These are phyloP conservation scores for Scomber japonicus DNA, from an alignment of 2,113 vertebrate genomes.

Conservation along the genomic window DNA sequence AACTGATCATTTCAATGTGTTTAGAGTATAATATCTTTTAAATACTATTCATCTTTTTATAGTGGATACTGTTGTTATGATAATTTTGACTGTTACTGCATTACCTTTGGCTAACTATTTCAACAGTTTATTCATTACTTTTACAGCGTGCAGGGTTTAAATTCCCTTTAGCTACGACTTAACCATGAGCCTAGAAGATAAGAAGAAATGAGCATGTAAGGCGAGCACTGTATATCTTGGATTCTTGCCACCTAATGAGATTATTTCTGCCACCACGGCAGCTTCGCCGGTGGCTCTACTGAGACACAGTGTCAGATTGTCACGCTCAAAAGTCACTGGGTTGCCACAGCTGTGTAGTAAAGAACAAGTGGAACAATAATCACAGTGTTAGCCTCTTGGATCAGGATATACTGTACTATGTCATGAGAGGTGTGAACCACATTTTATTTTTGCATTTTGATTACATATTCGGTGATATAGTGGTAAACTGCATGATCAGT, in stretches of 20 bases:
- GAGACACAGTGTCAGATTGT: background rate
- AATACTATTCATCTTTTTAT: no score
- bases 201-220: slow-evolving; percentile 3
- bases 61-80: no score
- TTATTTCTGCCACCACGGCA: slow-evolving; percentile 13
- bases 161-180: background rate
- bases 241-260: slow-evolving; percentile 21
- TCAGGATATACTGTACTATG: no score
- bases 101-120: no score
- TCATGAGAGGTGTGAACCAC: background rate
- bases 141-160: no score
- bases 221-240: slow-evolving; percentile 26
- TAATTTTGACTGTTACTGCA: no score
- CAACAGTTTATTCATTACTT: no score
- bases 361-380: background rate
- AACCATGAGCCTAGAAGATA: background rate
- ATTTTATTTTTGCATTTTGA: slow-evolving; percentile 20
- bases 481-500: no score
- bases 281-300: background rate
- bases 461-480: background rate
- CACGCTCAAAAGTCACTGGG: no score
- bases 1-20: no score
- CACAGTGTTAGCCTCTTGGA: background rate
- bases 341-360: no score
- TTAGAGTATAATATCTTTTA: no score